Percentiles rank a stretch among this genome's conserved stretches.
Conservation (phyloP, 2,888 invertebrate species). For the Aphodius sticticus region DNA sequence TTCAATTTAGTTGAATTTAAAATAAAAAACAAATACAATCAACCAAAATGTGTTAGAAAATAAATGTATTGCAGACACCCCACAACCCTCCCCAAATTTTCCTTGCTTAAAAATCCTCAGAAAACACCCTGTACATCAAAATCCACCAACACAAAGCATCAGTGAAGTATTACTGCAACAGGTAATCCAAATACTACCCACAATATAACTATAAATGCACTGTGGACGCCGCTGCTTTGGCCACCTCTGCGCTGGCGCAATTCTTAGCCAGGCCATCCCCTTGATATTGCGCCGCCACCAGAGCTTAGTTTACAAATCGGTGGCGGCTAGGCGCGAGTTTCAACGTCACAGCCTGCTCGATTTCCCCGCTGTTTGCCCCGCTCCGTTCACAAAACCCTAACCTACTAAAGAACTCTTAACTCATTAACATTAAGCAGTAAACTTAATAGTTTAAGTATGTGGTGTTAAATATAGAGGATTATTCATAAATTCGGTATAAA, state of each 20-base stretch:
- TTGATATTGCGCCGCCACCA: background rate
- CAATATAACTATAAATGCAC: background rate
- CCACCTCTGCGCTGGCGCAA: background rate
- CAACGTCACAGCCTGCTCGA: background rate
- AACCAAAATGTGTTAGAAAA: no score
- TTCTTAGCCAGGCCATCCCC: background rate
- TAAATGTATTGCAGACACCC: no score
- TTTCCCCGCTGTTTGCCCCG: background rate
- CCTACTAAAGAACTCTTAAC: background rate
- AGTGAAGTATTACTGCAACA: background rate
- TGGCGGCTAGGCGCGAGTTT: background rate
- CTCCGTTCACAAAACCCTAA: background rate
- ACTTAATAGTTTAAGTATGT: background rate
- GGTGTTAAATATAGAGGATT: background rate
- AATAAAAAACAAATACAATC: no score
- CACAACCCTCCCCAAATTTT: no score
- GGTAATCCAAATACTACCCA: background rate
- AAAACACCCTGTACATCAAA: no score
- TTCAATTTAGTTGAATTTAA: no score
- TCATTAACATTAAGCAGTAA: background rate
- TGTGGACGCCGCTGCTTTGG: background rate
- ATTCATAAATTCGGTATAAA: background rate
- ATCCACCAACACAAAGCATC: no score
- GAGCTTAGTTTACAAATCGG: slow-evolving; percentile 4
- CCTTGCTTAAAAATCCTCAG: no score